These are phyloP conservation scores for Orius insidiosus DNA, from an alignment of 1,140 invertebrate species.

Conservation along the genomic window DNA sequence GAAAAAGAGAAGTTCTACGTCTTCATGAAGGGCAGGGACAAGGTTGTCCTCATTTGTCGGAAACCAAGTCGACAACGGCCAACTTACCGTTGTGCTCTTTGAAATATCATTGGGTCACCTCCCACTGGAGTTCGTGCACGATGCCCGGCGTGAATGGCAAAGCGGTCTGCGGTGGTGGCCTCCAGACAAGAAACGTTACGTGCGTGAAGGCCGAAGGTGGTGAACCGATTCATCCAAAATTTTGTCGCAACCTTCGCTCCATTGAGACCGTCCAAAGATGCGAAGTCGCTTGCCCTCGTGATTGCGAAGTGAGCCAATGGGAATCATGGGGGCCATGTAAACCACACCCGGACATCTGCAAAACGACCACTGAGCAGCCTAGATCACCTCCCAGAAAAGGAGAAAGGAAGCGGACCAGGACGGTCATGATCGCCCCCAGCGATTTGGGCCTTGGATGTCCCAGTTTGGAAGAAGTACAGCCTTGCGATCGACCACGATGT, in stretches of 20 bases:
- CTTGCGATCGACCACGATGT: conserved; percentile 39
- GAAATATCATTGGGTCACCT: conserved; percentile 33
- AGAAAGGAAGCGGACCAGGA: conserved; percentile 34
- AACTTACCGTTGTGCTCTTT: conserved; percentile 26
- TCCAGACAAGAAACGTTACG: conserved; percentile 30
- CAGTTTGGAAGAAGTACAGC: conserved; percentile 39
- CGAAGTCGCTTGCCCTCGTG: conserved; percentile 35
- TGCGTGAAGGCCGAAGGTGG: conserved; percentile 28
- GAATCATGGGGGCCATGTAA: conserved; percentile 41
- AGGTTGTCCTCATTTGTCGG: conserved; percentile 28
- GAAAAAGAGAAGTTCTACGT: conserved; percentile 26
- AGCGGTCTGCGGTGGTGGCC: conserved; percentile 30
- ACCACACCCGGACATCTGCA: conserved; percentile 34
- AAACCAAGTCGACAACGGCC: conserved; percentile 24
- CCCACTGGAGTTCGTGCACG: conserved; percentile 32
- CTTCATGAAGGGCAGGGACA: conserved; percentile 29
- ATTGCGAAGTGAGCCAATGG: conserved; percentile 46
- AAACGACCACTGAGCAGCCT: conserved; percentile 18
- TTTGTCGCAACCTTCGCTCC: conserved; percentile 23
- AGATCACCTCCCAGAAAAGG: conserved; percentile 28
- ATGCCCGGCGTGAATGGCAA: conserved; percentile 22
- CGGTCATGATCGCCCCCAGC: conserved; percentile 34
- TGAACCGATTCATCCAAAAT: conserved; percentile 21
- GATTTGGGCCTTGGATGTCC: conserved; percentile 38
- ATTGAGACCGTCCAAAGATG: conserved; percentile 28